Percentiles rank a stretch among this genome's conserved stretches.
Evolutionary conservation across 2,113 vertebrate genomes (phyloP).

Genomic region (Mirounga angustirostris): DNA sequence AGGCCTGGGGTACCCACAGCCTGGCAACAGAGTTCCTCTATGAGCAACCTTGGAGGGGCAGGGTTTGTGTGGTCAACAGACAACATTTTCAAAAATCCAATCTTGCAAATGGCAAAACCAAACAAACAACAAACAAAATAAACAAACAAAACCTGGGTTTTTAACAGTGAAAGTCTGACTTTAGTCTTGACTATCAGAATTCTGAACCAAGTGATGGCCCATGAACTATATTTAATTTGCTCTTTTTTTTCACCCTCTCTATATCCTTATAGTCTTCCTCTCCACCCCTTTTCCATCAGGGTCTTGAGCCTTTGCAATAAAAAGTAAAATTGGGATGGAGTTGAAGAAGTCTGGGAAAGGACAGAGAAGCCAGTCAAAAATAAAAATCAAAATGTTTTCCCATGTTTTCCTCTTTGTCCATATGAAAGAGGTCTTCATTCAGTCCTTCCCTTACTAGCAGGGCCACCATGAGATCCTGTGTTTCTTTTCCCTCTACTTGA

Average conservation of each 20-base stretch:
- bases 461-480: neutral
- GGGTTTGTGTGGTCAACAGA: neutral
- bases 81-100: neutral
- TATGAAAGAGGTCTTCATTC: neutral
- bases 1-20: neutral
- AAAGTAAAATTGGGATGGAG: conserved; percentile 32
- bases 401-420: neutral
- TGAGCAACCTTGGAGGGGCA: neutral
- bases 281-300: neutral
- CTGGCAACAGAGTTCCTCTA: neutral
- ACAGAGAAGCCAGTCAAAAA: conserved; percentile 29
- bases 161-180: conserved; percentile 25
- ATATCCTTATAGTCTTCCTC: too few species aligned
- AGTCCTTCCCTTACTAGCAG: neutral
- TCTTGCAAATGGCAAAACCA: neutral
- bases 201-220: neutral
- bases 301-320: neutral
- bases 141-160: neutral
- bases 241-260: neutral
- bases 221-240: conserved; percentile 10
- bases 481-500: neutral
- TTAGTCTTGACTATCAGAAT: neutral
- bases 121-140: neutral
- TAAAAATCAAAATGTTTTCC: neutral
- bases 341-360: conserved; percentile 35